Conservation (phyloP, 2,888 invertebrate genomes). For the Limnephilus rhombicus region DNA sequence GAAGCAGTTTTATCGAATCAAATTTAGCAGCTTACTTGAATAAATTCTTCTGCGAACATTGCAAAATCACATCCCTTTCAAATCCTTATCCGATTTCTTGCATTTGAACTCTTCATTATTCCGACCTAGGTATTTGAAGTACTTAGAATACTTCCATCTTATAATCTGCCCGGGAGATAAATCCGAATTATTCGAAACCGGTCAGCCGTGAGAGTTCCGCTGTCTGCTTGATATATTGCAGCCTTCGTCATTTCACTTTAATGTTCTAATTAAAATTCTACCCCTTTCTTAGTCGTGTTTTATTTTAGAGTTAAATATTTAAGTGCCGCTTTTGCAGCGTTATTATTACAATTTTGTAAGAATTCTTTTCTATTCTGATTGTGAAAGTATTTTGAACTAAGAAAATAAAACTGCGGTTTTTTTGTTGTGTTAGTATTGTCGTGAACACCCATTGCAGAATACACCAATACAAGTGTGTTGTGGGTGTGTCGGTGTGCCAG, state of each 20-base stretch:
- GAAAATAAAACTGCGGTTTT: not conserved
- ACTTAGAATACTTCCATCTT: conserved; percentile 50
- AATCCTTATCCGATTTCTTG: conserved; percentile 15
- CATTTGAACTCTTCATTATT: conserved; percentile 9
- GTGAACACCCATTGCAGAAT: not conserved
- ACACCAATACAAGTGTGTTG: not conserved
- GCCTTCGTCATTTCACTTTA: conserved; percentile 52
- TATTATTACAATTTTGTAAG: not conserved
- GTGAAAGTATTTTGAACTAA: not conserved
- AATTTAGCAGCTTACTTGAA: not conserved
- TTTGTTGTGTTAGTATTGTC: not conserved
- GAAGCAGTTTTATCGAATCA: not conserved
- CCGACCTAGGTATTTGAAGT: conserved; percentile 46
- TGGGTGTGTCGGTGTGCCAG: too few relatives aligned
- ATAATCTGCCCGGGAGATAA: conserved; percentile 54
- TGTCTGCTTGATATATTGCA: conserved; percentile 46
- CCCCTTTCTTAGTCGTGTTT: conserved; percentile 32
- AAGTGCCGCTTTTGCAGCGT: conserved; percentile 9
- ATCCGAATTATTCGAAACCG: conserved; percentile 42
- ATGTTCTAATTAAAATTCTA: conserved; percentile 53
- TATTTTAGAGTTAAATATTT: not conserved
- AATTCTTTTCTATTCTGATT: not conserved
- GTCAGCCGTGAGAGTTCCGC: conserved; percentile 50
- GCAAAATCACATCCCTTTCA: conserved; percentile 11
- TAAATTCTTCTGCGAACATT: not conserved